Evolutionary conservation across 2,888 invertebrate genomes (phyloP).

Genomic region (Caenorhabditis panamensis): DNA sequence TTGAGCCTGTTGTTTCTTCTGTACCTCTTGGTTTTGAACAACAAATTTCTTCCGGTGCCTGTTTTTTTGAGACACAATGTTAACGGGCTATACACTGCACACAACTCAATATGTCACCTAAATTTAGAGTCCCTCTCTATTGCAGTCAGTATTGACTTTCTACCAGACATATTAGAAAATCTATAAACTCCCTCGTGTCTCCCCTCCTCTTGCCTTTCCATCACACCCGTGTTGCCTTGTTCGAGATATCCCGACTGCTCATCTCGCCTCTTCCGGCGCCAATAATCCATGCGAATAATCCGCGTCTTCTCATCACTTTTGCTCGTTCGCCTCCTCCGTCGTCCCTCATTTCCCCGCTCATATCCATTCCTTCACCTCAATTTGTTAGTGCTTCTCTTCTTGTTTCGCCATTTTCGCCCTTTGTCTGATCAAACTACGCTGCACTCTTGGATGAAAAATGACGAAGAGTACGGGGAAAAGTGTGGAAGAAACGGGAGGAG

Average conservation of each 20-base stretch:
- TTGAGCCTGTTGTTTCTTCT: neutral
- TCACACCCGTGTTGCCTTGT: conserved; percentile 12
- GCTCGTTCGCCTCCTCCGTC: neutral
- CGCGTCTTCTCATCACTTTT: conserved; percentile 18
- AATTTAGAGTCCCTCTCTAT: too few species aligned
- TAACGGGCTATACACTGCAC: too few species aligned
- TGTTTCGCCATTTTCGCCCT: conserved; percentile 18
- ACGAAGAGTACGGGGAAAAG: conserved; percentile 19
- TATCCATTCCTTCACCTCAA: neutral
- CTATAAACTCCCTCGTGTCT: neutral
- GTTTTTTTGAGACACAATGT: too few species aligned
- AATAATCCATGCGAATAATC: conserved; percentile 48
- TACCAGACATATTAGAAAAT: too few species aligned
- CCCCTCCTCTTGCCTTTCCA: neutral
- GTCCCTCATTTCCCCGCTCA: conserved; percentile 2
- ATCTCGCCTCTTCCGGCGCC: conserved; percentile 41
- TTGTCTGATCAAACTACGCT: conserved; percentile 41
- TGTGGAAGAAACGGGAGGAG: conserved; percentile 24
- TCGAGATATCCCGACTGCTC: conserved; percentile 4
- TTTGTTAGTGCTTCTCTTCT: conserved; percentile 10
- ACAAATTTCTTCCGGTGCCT: too few species aligned
- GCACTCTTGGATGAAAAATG: conserved; percentile 12
- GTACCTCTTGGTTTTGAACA: too few species aligned
- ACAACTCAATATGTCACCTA: too few species aligned
- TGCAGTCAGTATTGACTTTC: too few species aligned